These are phyloP conservation scores for Thripadectes ignobilis DNA, from an alignment of 2,797 vertebrate genomes.

Conservation along the genomic window DNA sequence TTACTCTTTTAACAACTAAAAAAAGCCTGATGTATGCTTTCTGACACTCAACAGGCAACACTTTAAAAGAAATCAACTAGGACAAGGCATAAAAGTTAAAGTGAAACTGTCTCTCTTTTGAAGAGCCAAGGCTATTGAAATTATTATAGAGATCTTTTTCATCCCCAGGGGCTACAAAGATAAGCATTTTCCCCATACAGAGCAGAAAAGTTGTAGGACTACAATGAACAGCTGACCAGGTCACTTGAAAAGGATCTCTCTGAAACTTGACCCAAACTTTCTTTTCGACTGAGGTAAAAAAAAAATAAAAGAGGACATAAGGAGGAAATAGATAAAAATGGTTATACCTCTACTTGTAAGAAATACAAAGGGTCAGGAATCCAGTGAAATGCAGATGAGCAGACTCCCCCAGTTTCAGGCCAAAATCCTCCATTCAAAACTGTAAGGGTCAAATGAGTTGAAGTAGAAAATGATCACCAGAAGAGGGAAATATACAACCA, in stretches of 20 bases:
- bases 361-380: neutral
- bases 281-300: neutral
- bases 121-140: neutral
- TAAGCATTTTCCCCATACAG: neutral
- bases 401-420: neutral
- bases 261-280: neutral
- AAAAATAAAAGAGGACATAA: neutral
- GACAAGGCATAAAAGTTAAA: neutral
- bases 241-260: neutral
- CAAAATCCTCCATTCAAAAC: neutral
- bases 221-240: neutral
- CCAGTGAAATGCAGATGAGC: neutral
- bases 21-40: neutral
- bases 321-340: neutral
- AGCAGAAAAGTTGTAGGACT: slow-evolving; percentile 11
- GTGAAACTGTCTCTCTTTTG: neutral
- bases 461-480: neutral
- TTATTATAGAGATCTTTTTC: neutral
- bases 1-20: neutral
- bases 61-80: neutral
- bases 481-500: neutral
- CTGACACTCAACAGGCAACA: neutral
- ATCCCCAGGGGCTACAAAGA: neutral
- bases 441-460: neutral
- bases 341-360: neutral